These are phyloP conservation scores for Ivindomyrus marchei DNA, from an alignment of 2,113 vertebrate genomes.

Conservation along the genomic window DNA sequence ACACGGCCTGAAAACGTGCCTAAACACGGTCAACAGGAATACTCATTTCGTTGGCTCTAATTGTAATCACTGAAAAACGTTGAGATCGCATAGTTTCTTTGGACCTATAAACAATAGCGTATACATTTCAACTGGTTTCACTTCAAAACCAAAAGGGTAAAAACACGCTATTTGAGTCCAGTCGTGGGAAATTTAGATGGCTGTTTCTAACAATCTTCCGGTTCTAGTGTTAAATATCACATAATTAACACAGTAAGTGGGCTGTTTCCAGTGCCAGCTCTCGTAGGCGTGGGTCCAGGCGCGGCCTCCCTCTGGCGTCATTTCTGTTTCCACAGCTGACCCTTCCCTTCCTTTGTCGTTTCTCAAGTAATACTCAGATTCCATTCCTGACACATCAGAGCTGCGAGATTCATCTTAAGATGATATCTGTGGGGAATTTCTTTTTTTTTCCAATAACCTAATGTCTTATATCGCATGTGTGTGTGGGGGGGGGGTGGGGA, in stretches of 20 bases:
- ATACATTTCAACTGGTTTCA: neutral
- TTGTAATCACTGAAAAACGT: neutral
- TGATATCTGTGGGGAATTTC: constrained; percentile 83
- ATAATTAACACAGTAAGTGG: constrained; percentile 43
- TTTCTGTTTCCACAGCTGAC: constrained; percentile 70
- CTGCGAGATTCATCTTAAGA: constrained; percentile 76
- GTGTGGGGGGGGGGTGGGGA: constrained; percentile 42
- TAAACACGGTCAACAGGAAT: neutral
- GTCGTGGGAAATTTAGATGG: neutral
- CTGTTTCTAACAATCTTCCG: neutral
- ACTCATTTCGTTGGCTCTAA: neutral
- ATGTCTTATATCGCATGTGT: constrained; percentile 64
- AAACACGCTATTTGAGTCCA: neutral
- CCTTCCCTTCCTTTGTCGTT: constrained; percentile 63
- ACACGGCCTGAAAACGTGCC: neutral
- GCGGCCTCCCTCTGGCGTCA: constrained; percentile 52
- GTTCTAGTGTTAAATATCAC: constrained; percentile 32
- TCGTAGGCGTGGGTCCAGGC: constrained; percentile 54
- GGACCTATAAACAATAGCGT: neutral
- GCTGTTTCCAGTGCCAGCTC: constrained; percentile 43
- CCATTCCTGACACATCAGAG: constrained; percentile 69
- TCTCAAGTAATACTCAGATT: constrained; percentile 70
- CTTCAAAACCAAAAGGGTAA: neutral
- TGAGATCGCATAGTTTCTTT: neutral
- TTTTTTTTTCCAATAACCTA: constrained; percentile 71